Evolutionary conservation across 1,140 invertebrate genomes (phyloP).

Genomic region (Aphaenogaster ashmeadi): DNA sequence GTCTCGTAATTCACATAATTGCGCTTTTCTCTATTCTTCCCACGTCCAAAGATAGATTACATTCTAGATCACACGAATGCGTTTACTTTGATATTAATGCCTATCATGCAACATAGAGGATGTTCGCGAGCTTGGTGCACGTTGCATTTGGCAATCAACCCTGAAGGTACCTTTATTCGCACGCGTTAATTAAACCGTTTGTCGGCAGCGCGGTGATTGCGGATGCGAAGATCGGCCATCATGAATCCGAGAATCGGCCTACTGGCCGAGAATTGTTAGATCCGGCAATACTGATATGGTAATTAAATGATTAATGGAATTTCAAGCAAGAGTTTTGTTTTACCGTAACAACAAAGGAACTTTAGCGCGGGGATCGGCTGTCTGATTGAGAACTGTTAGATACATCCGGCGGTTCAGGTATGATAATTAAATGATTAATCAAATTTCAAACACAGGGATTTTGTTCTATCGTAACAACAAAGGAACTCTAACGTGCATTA

Average conservation of each 20-base stretch:
- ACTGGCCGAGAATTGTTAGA: background rate
- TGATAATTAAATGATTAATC: slow-evolving; percentile 32
- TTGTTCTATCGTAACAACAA: background rate
- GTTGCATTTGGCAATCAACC: slow-evolving; percentile 22
- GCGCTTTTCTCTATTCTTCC: background rate
- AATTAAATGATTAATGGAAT: slow-evolving; percentile 42
- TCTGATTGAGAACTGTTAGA: background rate
- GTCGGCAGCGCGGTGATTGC: slow-evolving; percentile 5
- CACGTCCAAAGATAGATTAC: background rate
- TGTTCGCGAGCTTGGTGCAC: background rate
- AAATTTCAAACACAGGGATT: background rate
- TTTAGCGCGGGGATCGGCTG: background rate
- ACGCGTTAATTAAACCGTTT: slow-evolving; percentile 51
- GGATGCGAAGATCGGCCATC: slow-evolving; percentile 12
- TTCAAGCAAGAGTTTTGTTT: slow-evolving; percentile 5
- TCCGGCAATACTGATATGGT: background rate
- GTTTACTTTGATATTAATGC: slow-evolving; percentile 22
- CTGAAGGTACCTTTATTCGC: slow-evolving; percentile 36
- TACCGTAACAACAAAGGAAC: background rate
- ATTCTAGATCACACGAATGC: background rate
- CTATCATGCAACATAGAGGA: background rate
- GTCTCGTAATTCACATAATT: background rate
- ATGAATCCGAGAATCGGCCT: slow-evolving; percentile 1
- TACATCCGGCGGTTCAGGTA: background rate
- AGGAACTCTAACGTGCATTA: background rate